Percentiles rank a stretch among this genome's conserved stretches.
phyloP scores from a whole-genome alignment of 2,888 invertebrate species.

The Cryptosula pallasiana region DNA sequence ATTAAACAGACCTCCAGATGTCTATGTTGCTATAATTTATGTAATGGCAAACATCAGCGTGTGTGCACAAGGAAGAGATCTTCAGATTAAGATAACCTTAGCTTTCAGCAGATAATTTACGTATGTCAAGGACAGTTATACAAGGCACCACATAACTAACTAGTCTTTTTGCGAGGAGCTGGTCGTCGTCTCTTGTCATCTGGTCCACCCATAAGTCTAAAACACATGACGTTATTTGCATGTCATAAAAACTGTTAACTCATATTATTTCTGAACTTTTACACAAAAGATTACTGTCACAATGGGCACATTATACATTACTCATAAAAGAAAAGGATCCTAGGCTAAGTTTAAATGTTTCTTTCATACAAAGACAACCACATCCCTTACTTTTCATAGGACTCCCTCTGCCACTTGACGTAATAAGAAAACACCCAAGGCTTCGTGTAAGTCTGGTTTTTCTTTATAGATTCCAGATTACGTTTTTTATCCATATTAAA shows the following conservation, averaged over 20 bases:
- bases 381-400: constrained; percentile 38
- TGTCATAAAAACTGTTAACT: too few relatives aligned
- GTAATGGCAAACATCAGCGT: too few relatives aligned
- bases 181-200: neutral
- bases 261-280: too few relatives aligned
- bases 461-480: constrained; percentile 37
- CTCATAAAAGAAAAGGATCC: neutral
- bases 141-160: too few relatives aligned
- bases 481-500: constrained; percentile 37
- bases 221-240: neutral
- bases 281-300: too few relatives aligned
- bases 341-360: neutral
- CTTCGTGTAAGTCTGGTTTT: constrained; percentile 40
- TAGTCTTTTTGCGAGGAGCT: neutral
- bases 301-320: neutral
- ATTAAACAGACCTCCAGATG: too few relatives aligned
- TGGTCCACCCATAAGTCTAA: neutral
- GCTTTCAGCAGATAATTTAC: too few relatives aligned
- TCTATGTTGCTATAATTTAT: too few relatives aligned
- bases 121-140: too few relatives aligned
- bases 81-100: too few relatives aligned
- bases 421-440: constrained; percentile 48
- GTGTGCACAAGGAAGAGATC: too few relatives aligned
- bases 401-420: constrained; percentile 43
- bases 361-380: neutral